Conservation (phyloP, 2,797 vertebrate species). For the Hydrophis major region DNA sequence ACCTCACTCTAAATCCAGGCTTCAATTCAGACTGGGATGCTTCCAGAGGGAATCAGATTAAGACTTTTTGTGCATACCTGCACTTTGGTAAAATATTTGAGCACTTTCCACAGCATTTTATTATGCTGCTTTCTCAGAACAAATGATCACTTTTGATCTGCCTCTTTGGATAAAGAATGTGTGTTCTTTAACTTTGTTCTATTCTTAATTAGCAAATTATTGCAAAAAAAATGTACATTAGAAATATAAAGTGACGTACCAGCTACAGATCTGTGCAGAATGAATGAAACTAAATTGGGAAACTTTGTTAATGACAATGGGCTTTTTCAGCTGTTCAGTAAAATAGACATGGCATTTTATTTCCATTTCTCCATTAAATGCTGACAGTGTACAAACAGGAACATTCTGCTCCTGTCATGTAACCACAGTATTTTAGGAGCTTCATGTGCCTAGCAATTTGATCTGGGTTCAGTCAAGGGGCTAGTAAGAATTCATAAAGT, state of each 20-base stretch:
- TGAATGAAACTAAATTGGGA: background rate
- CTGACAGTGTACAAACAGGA: background rate
- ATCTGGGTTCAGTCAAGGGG: background rate
- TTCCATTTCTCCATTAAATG: background rate
- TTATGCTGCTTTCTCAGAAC: background rate
- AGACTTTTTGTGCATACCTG: background rate
- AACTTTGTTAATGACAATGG: background rate
- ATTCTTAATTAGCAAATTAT: background rate
- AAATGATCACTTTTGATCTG: background rate
- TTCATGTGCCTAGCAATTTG: background rate
- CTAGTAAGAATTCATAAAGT: background rate
- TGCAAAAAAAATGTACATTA: background rate
- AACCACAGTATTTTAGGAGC: background rate
- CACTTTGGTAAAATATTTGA: background rate
- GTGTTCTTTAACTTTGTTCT: background rate
- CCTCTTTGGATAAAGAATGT: background rate
- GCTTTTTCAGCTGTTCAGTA: background rate
- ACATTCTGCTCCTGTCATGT: background rate
- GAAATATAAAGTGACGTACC: background rate
- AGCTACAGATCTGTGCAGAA: background rate
- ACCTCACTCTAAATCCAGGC: background rate
- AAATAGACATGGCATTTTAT: background rate
- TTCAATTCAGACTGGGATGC: background rate
- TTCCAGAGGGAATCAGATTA: background rate
- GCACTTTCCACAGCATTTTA: background rate